Evolutionary conservation across 2,888 invertebrate species (phyloP).

Genomic region (Epinotia bilunana): DNA sequence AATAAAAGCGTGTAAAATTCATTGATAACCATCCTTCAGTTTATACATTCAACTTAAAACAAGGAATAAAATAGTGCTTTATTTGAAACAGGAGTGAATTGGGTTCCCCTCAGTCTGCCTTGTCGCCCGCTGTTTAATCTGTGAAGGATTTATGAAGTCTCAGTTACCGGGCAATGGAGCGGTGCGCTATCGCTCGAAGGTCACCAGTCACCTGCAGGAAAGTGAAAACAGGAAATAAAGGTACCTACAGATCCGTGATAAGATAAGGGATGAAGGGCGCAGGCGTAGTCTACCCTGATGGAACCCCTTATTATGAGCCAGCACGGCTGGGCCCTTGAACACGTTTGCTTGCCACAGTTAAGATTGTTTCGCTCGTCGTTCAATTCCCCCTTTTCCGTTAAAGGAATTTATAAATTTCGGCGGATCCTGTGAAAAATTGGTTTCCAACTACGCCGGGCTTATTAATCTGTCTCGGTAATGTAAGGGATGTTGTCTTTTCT

Average conservation of each 20-base stretch:
- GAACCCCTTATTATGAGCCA: conserved; percentile 77
- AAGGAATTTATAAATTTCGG: conserved; percentile 45
- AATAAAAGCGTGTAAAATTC: not conserved
- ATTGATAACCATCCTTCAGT: not conserved
- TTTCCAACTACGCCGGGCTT: conserved; percentile 32
- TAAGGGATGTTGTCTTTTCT: conserved; percentile 36
- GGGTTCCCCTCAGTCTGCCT: not conserved
- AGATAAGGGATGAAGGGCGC: conserved; percentile 66
- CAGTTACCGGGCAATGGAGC: conserved; percentile 17
- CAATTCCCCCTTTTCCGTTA: conserved; percentile 59
- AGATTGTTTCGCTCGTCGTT: conserved; percentile 67
- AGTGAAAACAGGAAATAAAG: conserved; percentile 45
- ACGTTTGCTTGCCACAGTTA: conserved; percentile 79
- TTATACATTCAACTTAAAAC: not conserved
- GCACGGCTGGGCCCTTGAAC: conserved; percentile 79
- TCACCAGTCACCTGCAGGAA: conserved; percentile 45
- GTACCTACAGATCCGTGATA: conserved; percentile 57
- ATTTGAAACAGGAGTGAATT: not conserved
- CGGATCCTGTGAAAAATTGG: conserved; percentile 40
- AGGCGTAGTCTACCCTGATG: conserved; percentile 58
- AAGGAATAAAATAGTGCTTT: not conserved
- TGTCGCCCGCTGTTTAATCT: conserved; percentile 19
- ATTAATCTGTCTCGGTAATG: conserved; percentile 42
- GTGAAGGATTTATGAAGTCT: conserved; percentile 37
- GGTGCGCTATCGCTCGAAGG: conserved; percentile 28